phyloP scores from a whole-genome alignment of 1,140 invertebrate genomes.

The Trichonephila clavata region DNA sequence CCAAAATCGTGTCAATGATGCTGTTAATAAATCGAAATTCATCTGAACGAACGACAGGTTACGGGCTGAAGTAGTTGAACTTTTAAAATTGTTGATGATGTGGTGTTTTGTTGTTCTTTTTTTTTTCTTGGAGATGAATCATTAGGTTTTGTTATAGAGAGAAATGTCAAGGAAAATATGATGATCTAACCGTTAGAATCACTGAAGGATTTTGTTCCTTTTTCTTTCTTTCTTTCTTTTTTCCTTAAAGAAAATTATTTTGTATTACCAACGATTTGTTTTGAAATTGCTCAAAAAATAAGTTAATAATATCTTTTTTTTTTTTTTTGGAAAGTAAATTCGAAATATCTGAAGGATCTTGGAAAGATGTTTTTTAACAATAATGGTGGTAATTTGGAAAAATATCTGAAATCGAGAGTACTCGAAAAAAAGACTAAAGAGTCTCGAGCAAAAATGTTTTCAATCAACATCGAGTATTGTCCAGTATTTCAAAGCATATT shows the following conservation, averaged over 20 bases:
- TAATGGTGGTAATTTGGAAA: not conserved
- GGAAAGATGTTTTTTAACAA: not conserved
- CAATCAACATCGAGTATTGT: too few relatives aligned
- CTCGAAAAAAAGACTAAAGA: too few relatives aligned
- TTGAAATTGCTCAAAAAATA: not conserved
- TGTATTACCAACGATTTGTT: not conserved
- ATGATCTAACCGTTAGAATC: not conserved
- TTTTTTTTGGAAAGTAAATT: not conserved
- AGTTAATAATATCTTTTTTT: not conserved
- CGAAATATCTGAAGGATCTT: not conserved
- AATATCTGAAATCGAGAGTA: too few relatives aligned
- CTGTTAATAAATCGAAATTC: slow-evolving; percentile 38
- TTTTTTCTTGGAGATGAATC: not conserved
- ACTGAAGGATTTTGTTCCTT: not conserved
- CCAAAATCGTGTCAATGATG: slow-evolving; percentile 30
- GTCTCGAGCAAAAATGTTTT: too few relatives aligned
- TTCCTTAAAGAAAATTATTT: too few relatives aligned
- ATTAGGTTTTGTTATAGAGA: not conserved
- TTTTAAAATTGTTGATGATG: not conserved
- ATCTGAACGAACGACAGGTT: not conserved
- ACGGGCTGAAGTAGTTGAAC: not conserved
- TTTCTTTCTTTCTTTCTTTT: too few relatives aligned
- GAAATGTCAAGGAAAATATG: not conserved
- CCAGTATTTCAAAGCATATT: too few relatives aligned
- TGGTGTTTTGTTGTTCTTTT: not conserved